phyloP scores from a whole-genome alignment of 2,113 vertebrate species.

The Acrocephalus kingi region DNA sequence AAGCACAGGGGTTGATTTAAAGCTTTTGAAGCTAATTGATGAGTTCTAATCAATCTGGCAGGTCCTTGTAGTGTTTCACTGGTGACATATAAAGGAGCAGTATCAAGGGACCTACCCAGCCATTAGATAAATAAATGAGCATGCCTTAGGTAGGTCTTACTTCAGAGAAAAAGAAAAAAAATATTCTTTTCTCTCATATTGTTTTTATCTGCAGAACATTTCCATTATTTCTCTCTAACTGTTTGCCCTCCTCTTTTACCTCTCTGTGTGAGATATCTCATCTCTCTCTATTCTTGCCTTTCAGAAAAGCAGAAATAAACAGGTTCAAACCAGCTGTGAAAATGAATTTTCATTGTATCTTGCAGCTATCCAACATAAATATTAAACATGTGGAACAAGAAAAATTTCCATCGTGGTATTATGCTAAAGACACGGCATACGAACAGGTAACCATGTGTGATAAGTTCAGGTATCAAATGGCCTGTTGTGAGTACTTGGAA shows the following conservation, averaged over 20 bases:
- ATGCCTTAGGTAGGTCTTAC: background rate
- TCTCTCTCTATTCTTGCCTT: background rate
- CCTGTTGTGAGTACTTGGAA: background rate
- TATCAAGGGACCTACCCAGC: background rate
- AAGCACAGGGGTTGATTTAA: background rate
- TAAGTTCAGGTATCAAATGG: background rate
- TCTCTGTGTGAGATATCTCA: background rate
- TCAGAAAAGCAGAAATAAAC: constrained; percentile 20
- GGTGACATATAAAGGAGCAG: background rate
- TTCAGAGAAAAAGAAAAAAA: background rate
- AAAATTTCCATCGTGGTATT: background rate
- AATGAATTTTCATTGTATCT: constrained; percentile 51
- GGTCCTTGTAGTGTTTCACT: background rate
- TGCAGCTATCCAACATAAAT: constrained; percentile 40
- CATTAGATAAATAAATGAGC: constrained; percentile 18
- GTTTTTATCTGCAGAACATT: constrained; percentile 19
- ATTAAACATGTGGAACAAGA: constrained; percentile 18
- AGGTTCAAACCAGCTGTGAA: constrained; percentile 21
- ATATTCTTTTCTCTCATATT: background rate
- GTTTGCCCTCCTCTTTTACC: background rate
- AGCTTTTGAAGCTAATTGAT: background rate
- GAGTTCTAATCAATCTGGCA: background rate
- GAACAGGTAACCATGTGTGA: background rate
- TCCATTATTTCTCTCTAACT: background rate
- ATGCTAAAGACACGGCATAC: background rate